A percentile compares a stretch with the other conserved stretches of the same genome.
Evolutionary conservation across 2,888 invertebrate genomes (phyloP).

Genomic region (Furcula furcula): DNA sequence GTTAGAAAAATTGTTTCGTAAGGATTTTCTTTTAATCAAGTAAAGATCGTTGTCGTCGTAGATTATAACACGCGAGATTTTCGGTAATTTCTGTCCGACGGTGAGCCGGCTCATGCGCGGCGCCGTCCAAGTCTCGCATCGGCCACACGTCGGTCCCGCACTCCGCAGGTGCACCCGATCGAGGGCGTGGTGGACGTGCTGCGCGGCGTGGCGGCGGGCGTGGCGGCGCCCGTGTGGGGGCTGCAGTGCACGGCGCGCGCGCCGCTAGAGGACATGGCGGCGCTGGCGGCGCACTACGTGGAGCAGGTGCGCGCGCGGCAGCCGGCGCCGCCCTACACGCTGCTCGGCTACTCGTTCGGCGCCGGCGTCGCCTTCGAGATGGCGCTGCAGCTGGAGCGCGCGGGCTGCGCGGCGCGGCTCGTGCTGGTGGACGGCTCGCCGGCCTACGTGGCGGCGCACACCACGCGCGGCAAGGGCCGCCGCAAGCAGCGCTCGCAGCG

Average conservation of each 20-base stretch:
- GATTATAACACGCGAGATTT: too few species aligned
- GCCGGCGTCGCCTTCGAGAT: constrained; percentile 97
- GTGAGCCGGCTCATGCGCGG: too few species aligned
- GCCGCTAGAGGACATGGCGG: constrained; percentile 86
- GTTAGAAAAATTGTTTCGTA: too few species aligned
- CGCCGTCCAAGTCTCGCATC: too few species aligned
- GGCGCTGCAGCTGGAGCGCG: constrained; percentile 90
- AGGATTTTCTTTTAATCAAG: too few species aligned
- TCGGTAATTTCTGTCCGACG: too few species aligned
- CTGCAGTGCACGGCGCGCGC: constrained; percentile 92
- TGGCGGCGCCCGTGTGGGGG: constrained; percentile 92
- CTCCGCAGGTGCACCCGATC: constrained; percentile 88
- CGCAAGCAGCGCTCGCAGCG: constrained; percentile 78
- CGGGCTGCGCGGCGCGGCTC: constrained; percentile 81
- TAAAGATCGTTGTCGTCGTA: too few species aligned
- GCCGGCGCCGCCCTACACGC: constrained; percentile 90
- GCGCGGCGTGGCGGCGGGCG: constrained; percentile 85
- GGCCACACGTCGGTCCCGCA: too few species aligned
- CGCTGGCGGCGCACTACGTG: constrained; percentile 88
- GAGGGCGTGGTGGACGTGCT: constrained; percentile 92
- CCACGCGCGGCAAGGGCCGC: constrained; percentile 83
- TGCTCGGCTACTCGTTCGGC: constrained; percentile 98
- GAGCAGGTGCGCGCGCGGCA: constrained; percentile 88
- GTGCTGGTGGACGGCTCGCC: constrained; percentile 96
- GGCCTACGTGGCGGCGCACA: constrained; percentile 89